Evolutionary conservation across 2,113 vertebrate species (phyloP).

Genomic region (Poeciliopsis turrubarensis): DNA sequence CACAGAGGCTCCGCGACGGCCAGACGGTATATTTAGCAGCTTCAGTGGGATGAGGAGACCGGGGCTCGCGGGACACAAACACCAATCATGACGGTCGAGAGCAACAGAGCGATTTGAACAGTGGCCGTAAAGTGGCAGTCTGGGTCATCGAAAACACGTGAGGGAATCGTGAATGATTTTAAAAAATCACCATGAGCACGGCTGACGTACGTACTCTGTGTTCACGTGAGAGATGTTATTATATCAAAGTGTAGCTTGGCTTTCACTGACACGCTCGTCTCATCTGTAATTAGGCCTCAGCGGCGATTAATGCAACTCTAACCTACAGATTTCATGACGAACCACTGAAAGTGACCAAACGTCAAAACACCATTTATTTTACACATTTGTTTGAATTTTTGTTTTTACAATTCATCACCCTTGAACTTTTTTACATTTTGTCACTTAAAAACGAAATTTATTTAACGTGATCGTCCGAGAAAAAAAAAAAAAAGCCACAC

Average conservation of each 20-base stretch:
- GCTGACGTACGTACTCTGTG: constrained; percentile 15
- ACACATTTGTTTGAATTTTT: background rate
- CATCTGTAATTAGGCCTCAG: constrained; percentile 68
- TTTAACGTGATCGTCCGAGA: background rate
- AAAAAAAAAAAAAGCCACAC: background rate
- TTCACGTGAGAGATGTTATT: constrained; percentile 44
- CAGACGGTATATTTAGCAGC: constrained; percentile 65
- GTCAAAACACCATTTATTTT: background rate
- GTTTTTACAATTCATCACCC: background rate
- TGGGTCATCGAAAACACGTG: constrained; percentile 59
- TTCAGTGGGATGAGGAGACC: constrained; percentile 53
- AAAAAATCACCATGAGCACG: constrained; percentile 20
- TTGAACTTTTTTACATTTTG: too few relatives aligned
- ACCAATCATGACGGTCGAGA: constrained; percentile 54
- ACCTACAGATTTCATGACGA: constrained; percentile 50
- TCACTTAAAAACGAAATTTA: background rate
- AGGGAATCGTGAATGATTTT: constrained; percentile 60
- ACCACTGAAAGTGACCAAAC: constrained; percentile 31
- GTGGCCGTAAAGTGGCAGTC: constrained; percentile 50
- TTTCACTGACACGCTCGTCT: constrained; percentile 63
- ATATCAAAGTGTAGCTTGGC: constrained; percentile 59
- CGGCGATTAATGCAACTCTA: constrained; percentile 56
- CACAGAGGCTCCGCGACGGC: constrained; percentile 24
- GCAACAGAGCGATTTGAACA: constrained; percentile 51
- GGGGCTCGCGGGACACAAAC: constrained; percentile 41